A percentile compares a stretch with the other conserved stretches of the same genome.
Conservation (phyloP, 2,113 vertebrate genomes). For the Trogon surrucura region DNA sequence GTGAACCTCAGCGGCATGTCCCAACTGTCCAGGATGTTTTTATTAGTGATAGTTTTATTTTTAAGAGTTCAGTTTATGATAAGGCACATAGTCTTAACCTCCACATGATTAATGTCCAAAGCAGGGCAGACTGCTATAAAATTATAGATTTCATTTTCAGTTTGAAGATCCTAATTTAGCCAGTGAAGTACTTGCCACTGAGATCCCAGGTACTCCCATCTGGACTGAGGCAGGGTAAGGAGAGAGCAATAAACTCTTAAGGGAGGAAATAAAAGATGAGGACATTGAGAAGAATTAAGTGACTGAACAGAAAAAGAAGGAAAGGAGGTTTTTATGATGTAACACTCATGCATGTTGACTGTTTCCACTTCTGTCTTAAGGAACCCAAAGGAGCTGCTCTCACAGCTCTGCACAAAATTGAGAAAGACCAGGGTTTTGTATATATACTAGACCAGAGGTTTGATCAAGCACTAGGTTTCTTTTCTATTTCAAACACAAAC, state of each 20-base stretch:
- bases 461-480: neutral
- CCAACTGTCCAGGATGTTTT: neutral
- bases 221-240: neutral
- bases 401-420: neutral
- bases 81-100: neutral
- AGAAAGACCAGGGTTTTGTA: neutral
- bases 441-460: neutral
- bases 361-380: neutral
- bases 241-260: neutral
- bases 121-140: neutral
- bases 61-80: neutral
- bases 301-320: neutral
- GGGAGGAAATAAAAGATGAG: neutral
- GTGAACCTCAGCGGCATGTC: neutral
- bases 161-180: neutral
- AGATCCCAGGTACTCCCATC: neutral
- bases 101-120: neutral
- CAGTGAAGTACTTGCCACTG: neutral
- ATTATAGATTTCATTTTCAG: neutral
- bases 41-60: neutral
- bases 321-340: neutral
- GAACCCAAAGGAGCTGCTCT: fast-evolving
- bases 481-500: neutral
- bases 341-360: neutral
- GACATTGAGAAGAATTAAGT: neutral